phyloP scores from a whole-genome alignment of 2,888 invertebrate genomes.

The Dynastes maya region DNA sequence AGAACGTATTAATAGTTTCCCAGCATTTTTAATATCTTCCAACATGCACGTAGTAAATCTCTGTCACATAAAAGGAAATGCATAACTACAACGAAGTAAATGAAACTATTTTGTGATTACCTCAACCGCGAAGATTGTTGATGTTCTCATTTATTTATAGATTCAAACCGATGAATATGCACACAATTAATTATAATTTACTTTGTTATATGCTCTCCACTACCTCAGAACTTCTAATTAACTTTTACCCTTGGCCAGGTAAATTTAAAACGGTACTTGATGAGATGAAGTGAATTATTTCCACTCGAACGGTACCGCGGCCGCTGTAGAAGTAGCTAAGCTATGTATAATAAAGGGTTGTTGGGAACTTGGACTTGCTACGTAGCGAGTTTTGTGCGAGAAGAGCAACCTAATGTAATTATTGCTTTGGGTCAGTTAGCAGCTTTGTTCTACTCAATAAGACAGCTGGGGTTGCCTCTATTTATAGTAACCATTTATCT shows the following conservation, averaged over 20 bases:
- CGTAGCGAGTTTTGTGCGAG: neutral
- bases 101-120: neutral
- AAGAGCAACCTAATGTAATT: conserved; percentile 24
- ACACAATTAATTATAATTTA: conserved; percentile 32
- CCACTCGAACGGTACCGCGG: conserved; percentile 10
- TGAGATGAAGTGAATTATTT: conserved; percentile 31
- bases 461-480: conserved; percentile 5
- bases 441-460: neutral
- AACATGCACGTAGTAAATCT: too few relatives aligned
- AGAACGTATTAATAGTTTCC: too few relatives aligned
- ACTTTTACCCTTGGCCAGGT: conserved; percentile 35
- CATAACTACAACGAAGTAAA: too few relatives aligned
- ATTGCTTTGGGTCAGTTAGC: conserved; percentile 32
- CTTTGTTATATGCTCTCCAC: conserved; percentile 22
- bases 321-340: conserved; percentile 23
- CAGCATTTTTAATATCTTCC: too few relatives aligned
- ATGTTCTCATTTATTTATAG: neutral
- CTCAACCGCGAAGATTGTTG: neutral
- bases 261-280: conserved; percentile 42
- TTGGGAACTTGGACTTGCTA: conserved; percentile 1
- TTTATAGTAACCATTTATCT: conserved; percentile 8
- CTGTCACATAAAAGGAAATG: too few relatives aligned
- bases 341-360: conserved; percentile 28
- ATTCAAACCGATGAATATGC: neutral
- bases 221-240: conserved; percentile 22